Evolutionary conservation across 2,888 invertebrate genomes (phyloP).

Genomic region (Cerastoderma edule): DNA sequence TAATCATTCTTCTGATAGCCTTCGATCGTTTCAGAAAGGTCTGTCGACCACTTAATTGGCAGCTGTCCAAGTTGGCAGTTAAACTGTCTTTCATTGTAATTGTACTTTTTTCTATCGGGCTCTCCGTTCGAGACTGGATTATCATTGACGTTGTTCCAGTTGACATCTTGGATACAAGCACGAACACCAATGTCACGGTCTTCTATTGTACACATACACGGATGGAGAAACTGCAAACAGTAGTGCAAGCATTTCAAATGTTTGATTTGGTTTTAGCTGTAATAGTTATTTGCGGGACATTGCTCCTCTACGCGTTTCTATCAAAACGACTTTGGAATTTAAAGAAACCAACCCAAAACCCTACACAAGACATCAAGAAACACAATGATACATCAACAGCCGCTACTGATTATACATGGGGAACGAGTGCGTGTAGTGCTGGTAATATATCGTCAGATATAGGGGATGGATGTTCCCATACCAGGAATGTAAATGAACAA

Average conservation of each 20-base stretch:
- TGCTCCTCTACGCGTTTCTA: background rate
- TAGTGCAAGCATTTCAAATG: conserved; percentile 15
- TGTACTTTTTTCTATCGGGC: background rate
- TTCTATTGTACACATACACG: conserved; percentile 31
- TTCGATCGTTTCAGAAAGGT: conserved; percentile 29
- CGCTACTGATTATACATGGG: too few relatives aligned
- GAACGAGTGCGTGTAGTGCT: too few relatives aligned
- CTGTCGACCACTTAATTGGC: conserved; percentile 24
- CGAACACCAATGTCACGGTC: background rate
- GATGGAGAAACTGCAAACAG: background rate
- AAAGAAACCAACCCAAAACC: too few relatives aligned
- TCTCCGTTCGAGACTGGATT: conserved; percentile 22
- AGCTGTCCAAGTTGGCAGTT: background rate
- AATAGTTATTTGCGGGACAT: background rate
- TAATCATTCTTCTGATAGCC: conserved; percentile 9
- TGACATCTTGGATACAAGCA: background rate
- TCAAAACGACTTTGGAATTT: background rate
- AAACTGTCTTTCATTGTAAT: conserved; percentile 3
- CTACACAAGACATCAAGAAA: too few relatives aligned
- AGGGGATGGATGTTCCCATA: too few relatives aligned
- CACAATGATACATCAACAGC: too few relatives aligned
- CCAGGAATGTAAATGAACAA: too few relatives aligned
- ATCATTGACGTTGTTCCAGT: conserved; percentile 27
- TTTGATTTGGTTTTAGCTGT: conserved; percentile 15
- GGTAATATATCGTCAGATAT: too few relatives aligned